A percentile compares a stretch with the other conserved stretches of the same genome.
Conservation (phyloP, 1,140 invertebrate species). For the Caerostris extrusa region DNA sequence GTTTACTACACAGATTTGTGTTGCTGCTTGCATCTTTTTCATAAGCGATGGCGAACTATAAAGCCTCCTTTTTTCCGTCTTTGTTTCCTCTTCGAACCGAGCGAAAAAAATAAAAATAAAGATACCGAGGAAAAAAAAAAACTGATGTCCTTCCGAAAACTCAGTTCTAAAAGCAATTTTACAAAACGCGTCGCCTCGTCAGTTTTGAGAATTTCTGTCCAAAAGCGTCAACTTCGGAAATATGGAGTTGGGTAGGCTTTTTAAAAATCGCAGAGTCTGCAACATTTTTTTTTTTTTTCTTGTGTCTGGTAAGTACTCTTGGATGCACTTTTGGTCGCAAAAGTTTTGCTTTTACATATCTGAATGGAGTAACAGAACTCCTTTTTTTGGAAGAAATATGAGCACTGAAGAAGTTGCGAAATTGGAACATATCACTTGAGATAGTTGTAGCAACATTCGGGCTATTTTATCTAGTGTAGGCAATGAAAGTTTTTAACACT, state of each 20-base stretch:
- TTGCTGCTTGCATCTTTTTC: neutral
- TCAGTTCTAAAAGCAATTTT: slow-evolving; percentile 47
- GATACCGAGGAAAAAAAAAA: neutral
- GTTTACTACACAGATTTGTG: slow-evolving; percentile 2
- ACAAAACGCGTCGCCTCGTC: neutral
- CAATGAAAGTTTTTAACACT: neutral
- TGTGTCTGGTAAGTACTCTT: neutral
- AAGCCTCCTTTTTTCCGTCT: neutral
- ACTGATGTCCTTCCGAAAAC: neutral
- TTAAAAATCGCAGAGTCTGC: slow-evolving; percentile 1
- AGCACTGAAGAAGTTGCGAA: neutral
- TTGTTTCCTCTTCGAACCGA: neutral
- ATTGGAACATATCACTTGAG: neutral
- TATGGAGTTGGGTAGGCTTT: neutral
- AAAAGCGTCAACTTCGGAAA: slow-evolving; percentile 45
- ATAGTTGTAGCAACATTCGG: neutral
- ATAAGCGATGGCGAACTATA: neutral
- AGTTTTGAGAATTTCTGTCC: slow-evolving; percentile 11
- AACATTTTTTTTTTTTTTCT: neutral
- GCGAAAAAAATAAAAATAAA: neutral
- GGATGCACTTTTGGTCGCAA: neutral
- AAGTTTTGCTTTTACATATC: neutral
- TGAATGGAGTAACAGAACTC: neutral
- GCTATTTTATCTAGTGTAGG: neutral
- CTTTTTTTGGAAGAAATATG: too few relatives aligned